These are phyloP conservation scores for Adineta ricciae DNA, from an alignment of 2,888 invertebrate species.

Conservation along the genomic window DNA sequence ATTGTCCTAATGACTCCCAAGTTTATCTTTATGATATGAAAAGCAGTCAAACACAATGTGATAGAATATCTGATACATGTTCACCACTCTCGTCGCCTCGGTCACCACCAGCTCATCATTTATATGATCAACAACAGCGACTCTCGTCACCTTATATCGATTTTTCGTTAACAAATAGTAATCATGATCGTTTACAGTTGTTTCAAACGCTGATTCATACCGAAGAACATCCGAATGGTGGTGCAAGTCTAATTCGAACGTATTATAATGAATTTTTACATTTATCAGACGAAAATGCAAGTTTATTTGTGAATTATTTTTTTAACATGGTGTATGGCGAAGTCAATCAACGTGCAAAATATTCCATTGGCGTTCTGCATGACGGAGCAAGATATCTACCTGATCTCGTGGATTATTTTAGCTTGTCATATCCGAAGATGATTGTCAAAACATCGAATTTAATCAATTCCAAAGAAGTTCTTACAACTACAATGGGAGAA, in stretches of 20 bases:
- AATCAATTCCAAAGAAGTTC: conserved; percentile 74
- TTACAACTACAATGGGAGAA: conserved; percentile 75
- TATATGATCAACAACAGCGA: not conserved
- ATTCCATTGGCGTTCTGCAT: conserved; percentile 89
- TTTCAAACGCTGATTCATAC: conserved; percentile 59
- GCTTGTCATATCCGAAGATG: conserved; percentile 69
- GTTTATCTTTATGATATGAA: not conserved
- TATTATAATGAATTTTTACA: conserved; percentile 73
- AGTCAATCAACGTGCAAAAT: conserved; percentile 57
- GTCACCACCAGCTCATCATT: not conserved
- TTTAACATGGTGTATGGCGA: conserved; percentile 59
- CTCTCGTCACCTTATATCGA: not conserved
- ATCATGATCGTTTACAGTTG: not conserved
- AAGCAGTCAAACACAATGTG: not conserved
- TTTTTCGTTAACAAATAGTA: not conserved
- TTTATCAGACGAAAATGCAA: conserved; percentile 56
- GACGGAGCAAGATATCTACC: conserved; percentile 71
- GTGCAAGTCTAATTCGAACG: conserved; percentile 76
- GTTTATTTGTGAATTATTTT: conserved; percentile 73
- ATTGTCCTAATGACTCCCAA: conserved; percentile 13
- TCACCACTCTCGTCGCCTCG: not conserved
- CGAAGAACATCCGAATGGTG: conserved; percentile 86
- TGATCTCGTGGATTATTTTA: conserved; percentile 79
- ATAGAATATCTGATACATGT: not conserved
- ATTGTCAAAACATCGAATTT: conserved; percentile 84